A percentile compares a stretch with the other conserved stretches of the same genome.
These are phyloP conservation scores for Pelagia noctiluca DNA, from an alignment of 30 jellyfish, hydroid and myxozoan species.

Conservation along the genomic window DNA sequence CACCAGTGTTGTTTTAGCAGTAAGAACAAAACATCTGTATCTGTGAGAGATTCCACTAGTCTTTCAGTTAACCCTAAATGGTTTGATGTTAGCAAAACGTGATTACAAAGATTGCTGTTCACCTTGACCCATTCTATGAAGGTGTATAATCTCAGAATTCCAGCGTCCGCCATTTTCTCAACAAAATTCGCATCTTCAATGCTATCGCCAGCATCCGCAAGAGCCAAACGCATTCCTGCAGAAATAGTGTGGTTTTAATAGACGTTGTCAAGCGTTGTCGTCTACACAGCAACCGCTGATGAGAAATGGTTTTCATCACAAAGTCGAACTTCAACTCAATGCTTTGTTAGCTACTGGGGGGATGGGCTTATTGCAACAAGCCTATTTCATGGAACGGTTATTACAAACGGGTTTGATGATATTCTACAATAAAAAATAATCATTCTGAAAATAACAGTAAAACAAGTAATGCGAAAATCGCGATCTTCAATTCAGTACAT, in stretches of 20 bases:
- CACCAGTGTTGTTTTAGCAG: too few relatives aligned
- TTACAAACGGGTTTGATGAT: too few relatives aligned
- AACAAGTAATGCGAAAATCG: too few relatives aligned
- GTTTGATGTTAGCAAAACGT: background rate
- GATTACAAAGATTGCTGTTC: background rate
- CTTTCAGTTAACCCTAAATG: background rate
- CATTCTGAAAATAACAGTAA: too few relatives aligned
- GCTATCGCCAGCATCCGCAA: constrained; percentile 99
- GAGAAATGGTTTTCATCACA: background rate
- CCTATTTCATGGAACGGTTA: too few relatives aligned
- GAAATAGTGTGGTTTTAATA: background rate
- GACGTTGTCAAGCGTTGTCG: background rate
- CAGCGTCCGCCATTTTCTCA: constrained; percentile 98
- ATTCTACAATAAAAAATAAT: too few relatives aligned
- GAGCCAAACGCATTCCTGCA: constrained; percentile 97
- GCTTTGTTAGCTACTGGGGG: too few relatives aligned
- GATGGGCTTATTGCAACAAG: too few relatives aligned
- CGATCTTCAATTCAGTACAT: too few relatives aligned
- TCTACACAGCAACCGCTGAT: background rate
- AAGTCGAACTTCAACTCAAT: too few relatives aligned
- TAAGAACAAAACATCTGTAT: too few relatives aligned
- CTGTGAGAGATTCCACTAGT: too few relatives aligned
- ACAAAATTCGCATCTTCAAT: constrained; percentile 99
- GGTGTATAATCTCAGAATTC: constrained; percentile 85
- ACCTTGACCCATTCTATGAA: constrained; percentile 98